Evolutionary conservation across 2,113 vertebrate species (phyloP), one percentile per base, ranked within the genome.

Genomic region (Morone saxatilis): DNA sequence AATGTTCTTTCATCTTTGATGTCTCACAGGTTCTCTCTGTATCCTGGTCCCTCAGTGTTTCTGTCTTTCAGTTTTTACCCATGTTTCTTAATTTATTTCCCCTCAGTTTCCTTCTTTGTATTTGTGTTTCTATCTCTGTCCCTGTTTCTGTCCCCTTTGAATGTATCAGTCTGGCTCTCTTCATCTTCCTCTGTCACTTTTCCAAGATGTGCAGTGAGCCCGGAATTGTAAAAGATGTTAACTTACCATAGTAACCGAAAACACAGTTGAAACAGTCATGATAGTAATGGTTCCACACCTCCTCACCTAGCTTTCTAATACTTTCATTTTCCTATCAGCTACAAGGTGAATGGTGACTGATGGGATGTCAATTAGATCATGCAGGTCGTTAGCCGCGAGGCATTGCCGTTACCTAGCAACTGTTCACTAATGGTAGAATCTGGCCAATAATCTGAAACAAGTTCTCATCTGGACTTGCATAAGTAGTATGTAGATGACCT

Each of bases 321-420:
- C 41, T 68, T 69, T 65, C 38, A 50, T 68, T 69, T 66, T 51
- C 20, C 47, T 16, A 10, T 78, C 40, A 40, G 60, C 63, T 71
- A 4, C 76, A 74, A 78, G 81, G 67, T 81, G 59, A 89, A 75
- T 31, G 31, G 22, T 72, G 72, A 89, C 70, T 61, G 78, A 88
- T 75, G 68, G 71, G 43, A 10, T 38, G 84, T 86, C 79, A 70
- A 20, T 86, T 70, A 88, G 51, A 75, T 76, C 45, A 36, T 68
- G 75, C 62, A 74, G 59, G 81, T 73, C 7, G 40, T 78, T 67
- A 66, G 71, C 80, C 19, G 5, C 7, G 1, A 80, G 50, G 51
- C 69, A 72, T 74, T 50, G 1, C 7, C 0, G 76, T 92, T 89
- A 59, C 87, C 71, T 88, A 75, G 87, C 91, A 90, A 86, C 89